phyloP scores from a whole-genome alignment of 1,140 invertebrate species.

The Pemphigus obesinymphae region DNA sequence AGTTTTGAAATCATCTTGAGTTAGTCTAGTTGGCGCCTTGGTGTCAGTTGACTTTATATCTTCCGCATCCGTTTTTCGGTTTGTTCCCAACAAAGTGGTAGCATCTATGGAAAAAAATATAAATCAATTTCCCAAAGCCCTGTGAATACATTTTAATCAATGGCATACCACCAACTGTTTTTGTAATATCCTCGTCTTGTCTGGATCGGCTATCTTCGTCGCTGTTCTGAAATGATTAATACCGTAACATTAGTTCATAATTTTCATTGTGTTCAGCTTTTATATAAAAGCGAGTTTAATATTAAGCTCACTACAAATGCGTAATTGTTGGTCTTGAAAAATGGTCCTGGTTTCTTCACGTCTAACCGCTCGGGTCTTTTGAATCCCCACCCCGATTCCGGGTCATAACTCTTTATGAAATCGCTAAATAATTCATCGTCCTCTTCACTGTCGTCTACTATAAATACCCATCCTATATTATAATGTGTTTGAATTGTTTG shows the following conservation, averaged over 20 bases:
- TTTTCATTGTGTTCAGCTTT: too few relatives aligned
- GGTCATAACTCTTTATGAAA: conserved; percentile 44
- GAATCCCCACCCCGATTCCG: conserved; percentile 57
- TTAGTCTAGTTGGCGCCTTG: background rate
- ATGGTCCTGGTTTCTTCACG: conserved; percentile 90
- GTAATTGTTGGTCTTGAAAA: conserved; percentile 61
- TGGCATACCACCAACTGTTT: conserved; percentile 30
- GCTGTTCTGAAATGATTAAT: conserved; percentile 6
- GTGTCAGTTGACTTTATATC: conserved; percentile 3
- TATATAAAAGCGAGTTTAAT: too few relatives aligned
- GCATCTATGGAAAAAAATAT: background rate
- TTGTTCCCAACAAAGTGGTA: conserved; percentile 31
- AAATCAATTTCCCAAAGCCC: background rate
- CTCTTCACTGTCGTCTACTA: background rate
- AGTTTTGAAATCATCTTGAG: conserved; percentile 17
- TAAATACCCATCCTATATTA: background rate
- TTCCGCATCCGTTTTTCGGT: background rate
- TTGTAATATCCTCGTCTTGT: background rate
- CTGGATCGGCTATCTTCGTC: background rate
- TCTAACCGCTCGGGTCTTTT: conserved; percentile 79
- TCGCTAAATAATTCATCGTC: conserved; percentile 42
- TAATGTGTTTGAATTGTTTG: background rate
- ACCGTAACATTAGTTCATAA: background rate
- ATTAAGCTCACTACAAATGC: conserved; percentile 51
- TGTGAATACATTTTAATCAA: background rate